phyloP scores from a whole-genome alignment of 2,797 vertebrate genomes.

The Podarcis lilfordi region DNA sequence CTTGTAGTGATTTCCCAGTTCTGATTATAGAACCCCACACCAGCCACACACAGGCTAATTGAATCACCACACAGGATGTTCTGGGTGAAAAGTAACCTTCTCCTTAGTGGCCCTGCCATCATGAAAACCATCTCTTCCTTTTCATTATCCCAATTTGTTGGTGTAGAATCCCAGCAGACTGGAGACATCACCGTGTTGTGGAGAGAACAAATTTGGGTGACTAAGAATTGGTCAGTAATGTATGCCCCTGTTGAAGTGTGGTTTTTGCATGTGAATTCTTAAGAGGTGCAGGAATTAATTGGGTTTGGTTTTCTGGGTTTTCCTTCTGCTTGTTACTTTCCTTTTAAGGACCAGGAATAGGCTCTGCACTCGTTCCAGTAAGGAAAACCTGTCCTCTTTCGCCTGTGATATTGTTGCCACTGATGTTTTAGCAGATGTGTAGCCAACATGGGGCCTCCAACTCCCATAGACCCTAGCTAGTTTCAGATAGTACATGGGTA shows the following conservation, averaged over 20 bases:
- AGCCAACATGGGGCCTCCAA: neutral
- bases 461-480: neutral
- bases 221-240: neutral
- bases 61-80: slow-evolving; percentile 1
- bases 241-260: neutral
- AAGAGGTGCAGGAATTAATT: neutral
- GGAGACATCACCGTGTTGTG: too few relatives aligned
- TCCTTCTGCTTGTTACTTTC: neutral
- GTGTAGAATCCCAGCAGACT: neutral
- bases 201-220: too few relatives aligned
- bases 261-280: too few relatives aligned
- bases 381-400: too few relatives aligned
- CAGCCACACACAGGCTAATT: slow-evolving; percentile 28
- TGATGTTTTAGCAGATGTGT: neutral
- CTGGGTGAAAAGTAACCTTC: slow-evolving; percentile 20
- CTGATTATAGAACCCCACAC: slow-evolving; percentile 60
- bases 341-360: neutral
- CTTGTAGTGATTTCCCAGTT: slow-evolving; percentile 77
- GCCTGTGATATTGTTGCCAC: neutral
- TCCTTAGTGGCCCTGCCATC: neutral
- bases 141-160: neutral
- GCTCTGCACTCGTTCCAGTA: too few relatives aligned
- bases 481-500: too few relatives aligned
- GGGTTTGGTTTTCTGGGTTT: neutral
- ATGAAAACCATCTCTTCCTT: neutral